Base-by-base conservation (phyloP, 2,888 invertebrate species). In the Ophioninae sp. region DNA sequence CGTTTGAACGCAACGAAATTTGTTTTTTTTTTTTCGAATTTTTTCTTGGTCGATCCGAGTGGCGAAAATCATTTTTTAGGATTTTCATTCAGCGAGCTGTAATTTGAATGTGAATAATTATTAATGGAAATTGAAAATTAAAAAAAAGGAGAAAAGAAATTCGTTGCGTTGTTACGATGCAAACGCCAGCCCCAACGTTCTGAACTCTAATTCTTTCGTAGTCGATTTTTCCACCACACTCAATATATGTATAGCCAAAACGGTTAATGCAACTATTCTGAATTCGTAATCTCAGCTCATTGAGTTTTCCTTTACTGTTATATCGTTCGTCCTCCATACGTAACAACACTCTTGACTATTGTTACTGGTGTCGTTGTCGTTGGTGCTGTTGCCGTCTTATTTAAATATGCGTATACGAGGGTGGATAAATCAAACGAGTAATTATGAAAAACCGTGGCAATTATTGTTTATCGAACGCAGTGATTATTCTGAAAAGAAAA, bases 241-340 rank as follows among this genome's bases (percentile, higher is more conserved):
- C 83, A 90, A 91, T 91, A 91, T 90, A 90, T 84, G 89, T 90
- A 91, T 91, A 90, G 90, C 89, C 90, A 90, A 88, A 87, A 78
- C 77, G 81, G 85, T 88, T 88, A 89, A 87, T 89, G 82, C 86
- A 85, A 86, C 87, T 85, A 86, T 63, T 76, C 87, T 83, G 79
- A 30, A 3, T 30, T 30, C 30, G 30, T 1, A 30, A 30, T 30
- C 30, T 30, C 30, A 64, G 67, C 81, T 79, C 84, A 86, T 41
- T 88, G 88, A 89, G 87, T 77, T 87, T 85, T 87, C 3, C 44
- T 65, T 83, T 82, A 82, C 58, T n/a, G 61, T 61, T 67, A 17
- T 20, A 56, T 59, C 56, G 56, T 44, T 51, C 22, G 30, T 61
- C 7, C 59, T 69, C 78, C n/a, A 41, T n/a, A 71, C 37, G 30